phyloP scores from a whole-genome alignment of 1,140 invertebrate genomes.

The silkworm (Bombyx mori) region ASM3026992v2 NC_085131.1:10127001-10127500 shows the following conservation, averaged over 20 bases:
- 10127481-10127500: conserved; percentile 53
- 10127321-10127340: conserved; percentile 11
- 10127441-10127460: conserved; percentile 34
- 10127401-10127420: conserved; percentile 55
- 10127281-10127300: conserved; percentile 16
- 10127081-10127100: conserved; percentile 63
- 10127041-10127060: conserved; percentile 57
- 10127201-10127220: conserved; percentile 62
- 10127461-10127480: conserved; percentile 57
- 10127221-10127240: conserved; percentile 39
- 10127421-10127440: conserved; percentile 47
- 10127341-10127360: conserved; percentile 18
- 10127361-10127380: conserved; percentile 41
- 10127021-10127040: conserved; percentile 43
- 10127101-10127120: conserved; percentile 60
- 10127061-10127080: conserved; percentile 54
- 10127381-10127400: conserved; percentile 53
- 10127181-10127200: conserved; percentile 63
- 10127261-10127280: conserved; percentile 29
- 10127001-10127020: conserved; percentile 58
- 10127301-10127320: conserved; percentile 13
- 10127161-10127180: conserved; percentile 63
- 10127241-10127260: conserved; percentile 34
- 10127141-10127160: conserved; percentile 62
- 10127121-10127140: conserved; percentile 62